Percentiles rank a stretch among this genome's conserved stretches.
These are phyloP conservation scores for Oithona nana DNA, from an alignment of 2,888 invertebrate species.

Conservation along the genomic window DNA sequence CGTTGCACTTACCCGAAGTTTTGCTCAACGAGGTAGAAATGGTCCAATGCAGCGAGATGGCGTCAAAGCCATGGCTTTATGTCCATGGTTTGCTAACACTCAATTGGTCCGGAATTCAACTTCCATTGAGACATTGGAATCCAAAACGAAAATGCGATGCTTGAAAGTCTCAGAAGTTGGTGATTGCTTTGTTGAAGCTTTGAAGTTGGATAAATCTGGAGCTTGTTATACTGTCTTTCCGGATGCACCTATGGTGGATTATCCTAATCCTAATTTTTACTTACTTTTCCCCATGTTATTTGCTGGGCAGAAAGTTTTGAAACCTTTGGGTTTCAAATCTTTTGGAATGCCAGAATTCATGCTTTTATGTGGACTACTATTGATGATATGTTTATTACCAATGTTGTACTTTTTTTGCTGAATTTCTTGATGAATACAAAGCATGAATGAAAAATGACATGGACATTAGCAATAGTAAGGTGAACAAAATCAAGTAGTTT, in stretches of 20 bases:
- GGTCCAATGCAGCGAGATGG: neutral
- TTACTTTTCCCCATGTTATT: neutral
- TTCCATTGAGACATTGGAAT: neutral
- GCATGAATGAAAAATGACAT: neutral
- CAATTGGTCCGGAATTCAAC: neutral
- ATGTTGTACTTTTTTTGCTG: too few species aligned
- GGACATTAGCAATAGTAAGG: neutral
- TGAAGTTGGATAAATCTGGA: conserved; percentile 4
- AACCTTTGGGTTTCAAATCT: neutral
- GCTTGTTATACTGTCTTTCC: conserved; percentile 1
- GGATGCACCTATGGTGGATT: neutral
- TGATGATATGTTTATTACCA: too few species aligned
- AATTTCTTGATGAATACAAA: too few species aligned
- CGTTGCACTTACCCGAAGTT: neutral
- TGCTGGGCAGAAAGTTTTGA: neutral
- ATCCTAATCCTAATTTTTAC: neutral
- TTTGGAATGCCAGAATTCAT: neutral
- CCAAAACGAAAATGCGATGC: neutral
- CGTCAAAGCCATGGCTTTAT: neutral
- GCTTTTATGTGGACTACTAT: too few species aligned
- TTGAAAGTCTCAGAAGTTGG: neutral
- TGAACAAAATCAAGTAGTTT: neutral
- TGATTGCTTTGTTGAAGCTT: neutral
- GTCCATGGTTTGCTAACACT: conserved; percentile 5
- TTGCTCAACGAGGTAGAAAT: neutral